Conservation (phyloP, 2,113 vertebrate species). For the Aphyosemion australe region DNA sequence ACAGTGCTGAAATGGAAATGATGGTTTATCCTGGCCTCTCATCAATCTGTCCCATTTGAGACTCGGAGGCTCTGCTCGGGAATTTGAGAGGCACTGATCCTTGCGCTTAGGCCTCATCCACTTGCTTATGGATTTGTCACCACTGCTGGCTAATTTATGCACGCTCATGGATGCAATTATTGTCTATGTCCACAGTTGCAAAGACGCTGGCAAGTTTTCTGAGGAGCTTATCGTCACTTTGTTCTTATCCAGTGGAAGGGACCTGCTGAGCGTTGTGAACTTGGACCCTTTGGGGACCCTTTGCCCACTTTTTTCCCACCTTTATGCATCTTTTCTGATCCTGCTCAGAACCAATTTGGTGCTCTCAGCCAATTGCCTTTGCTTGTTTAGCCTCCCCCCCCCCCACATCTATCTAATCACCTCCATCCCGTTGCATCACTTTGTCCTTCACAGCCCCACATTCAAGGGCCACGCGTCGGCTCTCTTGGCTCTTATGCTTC, state of each 20-base stretch:
- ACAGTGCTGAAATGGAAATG: constrained; percentile 68
- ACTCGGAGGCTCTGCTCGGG: constrained; percentile 33
- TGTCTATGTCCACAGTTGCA: constrained; percentile 51
- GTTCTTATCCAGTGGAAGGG: constrained; percentile 7
- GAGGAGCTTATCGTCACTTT: constrained; percentile 47
- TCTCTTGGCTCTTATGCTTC: constrained; percentile 36
- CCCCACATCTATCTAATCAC: background rate
- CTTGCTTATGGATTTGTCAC: constrained; percentile 57
- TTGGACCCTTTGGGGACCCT: constrained; percentile 14
- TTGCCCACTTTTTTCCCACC: constrained; percentile 30
- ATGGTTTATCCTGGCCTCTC: constrained; percentile 54
- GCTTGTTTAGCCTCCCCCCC: background rate
- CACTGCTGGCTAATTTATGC: constrained; percentile 73
- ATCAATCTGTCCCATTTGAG: constrained; percentile 55
- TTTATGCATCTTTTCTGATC: constrained; percentile 18
- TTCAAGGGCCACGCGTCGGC: constrained; percentile 19
- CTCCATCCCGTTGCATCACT: background rate
- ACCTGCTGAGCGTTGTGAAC: constrained; percentile 45
- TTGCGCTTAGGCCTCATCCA: constrained; percentile 37
- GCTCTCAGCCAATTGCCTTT: background rate
- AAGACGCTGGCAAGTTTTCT: constrained; percentile 34
- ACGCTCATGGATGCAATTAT: constrained; percentile 74
- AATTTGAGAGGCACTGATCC: constrained; percentile 57
- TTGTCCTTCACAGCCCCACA: constrained; percentile 10
- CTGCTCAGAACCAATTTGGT: constrained; percentile 10